These are phyloP conservation scores for Rhagonycha fulva DNA, from an alignment of 2,888 invertebrate genomes.

Conservation along the genomic window DNA sequence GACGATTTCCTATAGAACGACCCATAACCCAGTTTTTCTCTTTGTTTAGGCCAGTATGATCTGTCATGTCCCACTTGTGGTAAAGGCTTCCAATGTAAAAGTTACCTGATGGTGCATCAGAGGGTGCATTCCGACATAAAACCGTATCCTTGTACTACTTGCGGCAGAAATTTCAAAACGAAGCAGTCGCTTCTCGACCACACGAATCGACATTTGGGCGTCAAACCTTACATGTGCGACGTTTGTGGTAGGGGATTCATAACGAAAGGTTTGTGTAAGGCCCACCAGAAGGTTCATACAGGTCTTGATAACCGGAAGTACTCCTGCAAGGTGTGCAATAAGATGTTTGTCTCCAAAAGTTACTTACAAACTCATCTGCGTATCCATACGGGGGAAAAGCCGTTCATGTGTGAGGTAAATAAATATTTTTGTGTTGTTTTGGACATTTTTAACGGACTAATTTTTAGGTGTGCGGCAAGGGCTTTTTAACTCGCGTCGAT, in stretches of 20 bases:
- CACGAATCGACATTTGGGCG: constrained; percentile 63
- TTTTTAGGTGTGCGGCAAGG: constrained; percentile 59
- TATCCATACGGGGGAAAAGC: constrained; percentile 65
- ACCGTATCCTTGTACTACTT: constrained; percentile 62
- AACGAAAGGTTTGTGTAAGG: constrained; percentile 63
- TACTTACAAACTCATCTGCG: constrained; percentile 63
- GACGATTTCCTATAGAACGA: not conserved
- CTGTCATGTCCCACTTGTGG: constrained; percentile 63
- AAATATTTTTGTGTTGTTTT: not conserved
- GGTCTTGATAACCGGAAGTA: constrained; percentile 64
- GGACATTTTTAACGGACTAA: not conserved
- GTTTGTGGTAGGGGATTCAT: constrained; percentile 63
- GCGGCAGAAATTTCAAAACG: constrained; percentile 63
- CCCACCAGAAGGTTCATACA: constrained; percentile 63
- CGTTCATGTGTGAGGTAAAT: constrained; percentile 62
- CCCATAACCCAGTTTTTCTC: not conserved
- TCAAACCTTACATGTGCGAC: constrained; percentile 64
- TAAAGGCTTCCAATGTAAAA: constrained; percentile 65
- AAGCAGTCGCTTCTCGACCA: constrained; percentile 65
- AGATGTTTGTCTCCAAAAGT: constrained; percentile 65
- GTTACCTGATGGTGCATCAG: constrained; percentile 64
- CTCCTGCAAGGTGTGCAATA: constrained; percentile 63
- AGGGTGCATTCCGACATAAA: constrained; percentile 63
- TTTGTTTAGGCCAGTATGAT: constrained; percentile 57
- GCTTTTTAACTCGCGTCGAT: constrained; percentile 63